phyloP scores from a whole-genome alignment of 2,113 vertebrate species.

The Entelurus aequoreus region DNA sequence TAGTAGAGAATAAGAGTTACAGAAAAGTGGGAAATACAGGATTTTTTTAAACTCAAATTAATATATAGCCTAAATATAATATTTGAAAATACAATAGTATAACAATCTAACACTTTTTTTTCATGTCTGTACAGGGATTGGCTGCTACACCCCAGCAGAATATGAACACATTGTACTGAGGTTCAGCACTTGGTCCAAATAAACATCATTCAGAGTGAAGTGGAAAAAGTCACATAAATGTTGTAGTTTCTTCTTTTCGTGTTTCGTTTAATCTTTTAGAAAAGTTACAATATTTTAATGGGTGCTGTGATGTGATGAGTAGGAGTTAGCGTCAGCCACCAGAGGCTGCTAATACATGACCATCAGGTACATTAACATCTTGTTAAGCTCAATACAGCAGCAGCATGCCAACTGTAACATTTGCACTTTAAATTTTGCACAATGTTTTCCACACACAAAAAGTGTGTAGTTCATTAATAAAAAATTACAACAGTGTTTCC shows the following conservation, averaged over 20 bases:
- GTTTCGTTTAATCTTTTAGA: too few species aligned
- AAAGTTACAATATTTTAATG: too few species aligned
- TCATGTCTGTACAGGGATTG: constrained; percentile 41
- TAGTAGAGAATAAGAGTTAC: too few species aligned
- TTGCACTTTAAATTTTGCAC: neutral
- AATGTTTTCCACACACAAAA: too few species aligned
- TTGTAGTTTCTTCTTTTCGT: too few species aligned
- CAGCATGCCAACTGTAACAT: neutral
- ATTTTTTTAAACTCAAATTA: too few species aligned
- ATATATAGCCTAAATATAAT: too few species aligned
- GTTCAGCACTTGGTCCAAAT: constrained; percentile 42
- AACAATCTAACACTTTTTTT: neutral
- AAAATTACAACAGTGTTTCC: neutral
- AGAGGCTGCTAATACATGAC: constrained; percentile 16
- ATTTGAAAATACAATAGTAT: neutral
- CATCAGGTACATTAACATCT: neutral
- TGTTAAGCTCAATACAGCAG: neutral
- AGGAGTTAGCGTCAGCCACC: constrained; percentile 29
- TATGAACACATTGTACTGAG: constrained; percentile 57
- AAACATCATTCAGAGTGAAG: neutral
- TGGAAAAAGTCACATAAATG: too few species aligned
- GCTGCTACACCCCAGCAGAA: constrained; percentile 51
- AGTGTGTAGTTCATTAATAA: neutral
- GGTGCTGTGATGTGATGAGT: too few species aligned
- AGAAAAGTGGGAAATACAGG: too few species aligned